A percentile compares a stretch with the other conserved stretches of the same genome.
Conservation (phyloP, 2,888 invertebrate species). For the Endomychus coccineus region DNA sequence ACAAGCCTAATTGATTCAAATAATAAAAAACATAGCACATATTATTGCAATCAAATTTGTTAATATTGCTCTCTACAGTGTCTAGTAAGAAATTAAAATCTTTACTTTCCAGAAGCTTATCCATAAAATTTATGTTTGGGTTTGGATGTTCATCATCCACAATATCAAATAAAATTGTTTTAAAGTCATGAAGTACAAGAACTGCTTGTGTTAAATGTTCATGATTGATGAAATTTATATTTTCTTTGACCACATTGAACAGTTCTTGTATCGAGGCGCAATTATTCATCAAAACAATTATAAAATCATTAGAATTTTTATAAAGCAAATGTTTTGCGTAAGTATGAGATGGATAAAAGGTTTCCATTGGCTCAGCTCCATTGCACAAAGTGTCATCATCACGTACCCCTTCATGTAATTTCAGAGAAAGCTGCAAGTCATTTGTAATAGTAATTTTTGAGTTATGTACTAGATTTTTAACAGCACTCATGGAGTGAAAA, state of each 20-base stretch:
- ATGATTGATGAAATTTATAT: conserved; percentile 21
- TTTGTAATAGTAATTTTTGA: too few species aligned
- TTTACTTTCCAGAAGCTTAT: conserved; percentile 29
- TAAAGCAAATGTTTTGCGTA: conserved; percentile 24
- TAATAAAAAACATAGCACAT: conserved; percentile 44
- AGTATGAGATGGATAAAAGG: too few species aligned
- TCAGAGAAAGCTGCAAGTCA: too few species aligned
- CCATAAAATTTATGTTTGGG: conserved; percentile 29
- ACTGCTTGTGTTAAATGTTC: conserved; percentile 34
- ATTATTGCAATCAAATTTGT: conserved; percentile 37
- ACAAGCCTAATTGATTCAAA: conserved; percentile 44
- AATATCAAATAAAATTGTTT: conserved; percentile 37
- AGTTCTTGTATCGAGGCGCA: conserved; percentile 32
- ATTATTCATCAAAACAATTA: conserved; percentile 26
- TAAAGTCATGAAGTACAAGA: conserved; percentile 40
- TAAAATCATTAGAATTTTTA: conserved; percentile 22
- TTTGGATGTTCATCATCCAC: conserved; percentile 28
- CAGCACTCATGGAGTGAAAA: too few species aligned
- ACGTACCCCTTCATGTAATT: too few species aligned
- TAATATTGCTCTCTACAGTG: conserved; percentile 31
- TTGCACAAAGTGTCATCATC: too few species aligned
- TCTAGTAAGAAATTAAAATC: conserved; percentile 34
- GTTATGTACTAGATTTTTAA: too few species aligned
- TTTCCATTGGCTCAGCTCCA: too few species aligned
- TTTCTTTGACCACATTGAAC: conserved; percentile 28